These are phyloP conservation scores for Lycaon pictus DNA, from an alignment of 2,113 vertebrate genomes.

Conservation along the genomic window DNA sequence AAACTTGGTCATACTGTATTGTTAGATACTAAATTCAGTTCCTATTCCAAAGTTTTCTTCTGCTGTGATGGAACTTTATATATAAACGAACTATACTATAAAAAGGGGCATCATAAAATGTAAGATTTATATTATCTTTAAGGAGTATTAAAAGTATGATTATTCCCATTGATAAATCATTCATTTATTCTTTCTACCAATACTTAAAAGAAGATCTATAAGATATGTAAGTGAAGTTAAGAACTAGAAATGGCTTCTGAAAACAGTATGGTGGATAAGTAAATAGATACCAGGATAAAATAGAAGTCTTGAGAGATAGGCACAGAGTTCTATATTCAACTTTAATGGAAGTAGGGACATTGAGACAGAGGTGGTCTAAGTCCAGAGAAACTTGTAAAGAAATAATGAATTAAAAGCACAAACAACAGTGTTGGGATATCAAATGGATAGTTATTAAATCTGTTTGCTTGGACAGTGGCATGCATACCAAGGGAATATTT, in stretches of 20 bases:
- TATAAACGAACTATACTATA: neutral
- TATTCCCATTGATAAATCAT: neutral
- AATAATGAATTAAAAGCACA: constrained; percentile 35
- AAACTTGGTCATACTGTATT: neutral
- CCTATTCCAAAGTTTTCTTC: neutral
- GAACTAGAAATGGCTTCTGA: neutral
- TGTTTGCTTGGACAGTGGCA: neutral
- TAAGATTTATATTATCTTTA: neutral
- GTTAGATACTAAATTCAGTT: constrained; percentile 21
- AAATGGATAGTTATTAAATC: neutral
- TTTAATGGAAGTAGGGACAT: neutral
- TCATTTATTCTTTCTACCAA: neutral
- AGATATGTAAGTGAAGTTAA: constrained; percentile 17
- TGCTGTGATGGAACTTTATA: neutral
- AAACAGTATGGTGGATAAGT: constrained; percentile 27
- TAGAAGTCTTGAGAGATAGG: neutral
- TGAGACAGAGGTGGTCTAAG: neutral
- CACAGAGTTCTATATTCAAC: neutral
- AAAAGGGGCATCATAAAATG: neutral
- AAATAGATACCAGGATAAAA: neutral
- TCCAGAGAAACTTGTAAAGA: constrained; percentile 3
- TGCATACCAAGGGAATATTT: neutral
- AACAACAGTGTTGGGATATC: neutral
- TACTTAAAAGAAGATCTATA: neutral
- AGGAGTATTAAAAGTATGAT: neutral